Evolutionary conservation across 1,140 invertebrate species (phyloP), one percentile per base, ranked within the genome.

Genomic region (Heliothis virescens): DNA sequence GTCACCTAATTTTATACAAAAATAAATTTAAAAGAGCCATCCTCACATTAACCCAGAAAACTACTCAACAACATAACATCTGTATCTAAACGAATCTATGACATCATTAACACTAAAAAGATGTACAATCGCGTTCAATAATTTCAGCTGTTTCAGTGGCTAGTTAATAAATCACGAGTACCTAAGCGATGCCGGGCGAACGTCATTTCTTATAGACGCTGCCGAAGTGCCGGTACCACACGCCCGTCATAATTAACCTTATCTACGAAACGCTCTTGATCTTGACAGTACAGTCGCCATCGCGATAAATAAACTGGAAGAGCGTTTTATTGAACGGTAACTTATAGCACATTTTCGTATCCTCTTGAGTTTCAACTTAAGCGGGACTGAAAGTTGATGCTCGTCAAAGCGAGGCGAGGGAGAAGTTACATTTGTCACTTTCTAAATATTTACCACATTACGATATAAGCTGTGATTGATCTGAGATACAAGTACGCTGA

Each of bases 171-270:
- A 79, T 83, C 76, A 83, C 62, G 57, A 55, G 55, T 73, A 41
- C 34, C 34, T 41, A 78, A 80, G 72, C 57, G 18, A 52, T 79
- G 62, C 53, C 57, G 53, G 50, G 63, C 53, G 57, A 72, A 79
- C 69, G 76, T 81, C 71, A 83, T 59, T 77, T 81, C 55, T 60
- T 26, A 60, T 48, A 65, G 63, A 67, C 63, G 63, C 63, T 57
- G 16, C 34, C 52, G 55, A 34, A 67, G 63, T 81, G 82, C 77
- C 72, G 76, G 76, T 57, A 79, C 29, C 62, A 62, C 67, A 77
- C 76, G 80, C 73, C 67, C 59, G 74, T 84, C 80, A 79, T 79
- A 77, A 83, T 85, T 83, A 84, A 82, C 85, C 85, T 86, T 86
- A 81, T 86, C 82, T 79, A 21, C 76, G 57, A 50, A 80, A 55